Conservation (phyloP, 2,113 vertebrate genomes). For the Neogale vison region DNA sequence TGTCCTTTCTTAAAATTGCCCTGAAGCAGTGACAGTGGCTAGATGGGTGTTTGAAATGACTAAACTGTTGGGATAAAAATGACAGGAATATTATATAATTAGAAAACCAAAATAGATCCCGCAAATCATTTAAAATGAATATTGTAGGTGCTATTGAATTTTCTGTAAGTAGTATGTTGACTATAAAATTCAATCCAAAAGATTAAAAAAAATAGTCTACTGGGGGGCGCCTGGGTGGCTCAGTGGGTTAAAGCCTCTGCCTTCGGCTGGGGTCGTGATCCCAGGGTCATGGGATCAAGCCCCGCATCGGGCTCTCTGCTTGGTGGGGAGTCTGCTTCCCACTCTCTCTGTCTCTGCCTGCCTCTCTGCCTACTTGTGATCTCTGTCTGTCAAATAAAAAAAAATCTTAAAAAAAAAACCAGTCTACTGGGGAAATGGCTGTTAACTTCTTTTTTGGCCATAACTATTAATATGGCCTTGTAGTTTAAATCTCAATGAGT, state of each 20-base stretch:
- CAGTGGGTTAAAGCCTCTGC: too few species aligned
- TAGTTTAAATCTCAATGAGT: background rate
- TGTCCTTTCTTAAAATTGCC: background rate
- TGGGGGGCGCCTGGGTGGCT: too few species aligned
- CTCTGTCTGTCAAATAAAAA: too few species aligned
- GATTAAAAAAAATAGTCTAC: background rate
- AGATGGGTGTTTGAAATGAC: background rate
- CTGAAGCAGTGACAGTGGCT: background rate
- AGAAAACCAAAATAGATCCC: background rate
- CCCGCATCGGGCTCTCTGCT: too few species aligned
- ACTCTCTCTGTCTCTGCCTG: too few species aligned
- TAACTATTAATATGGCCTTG: background rate
- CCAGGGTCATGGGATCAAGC: too few species aligned
- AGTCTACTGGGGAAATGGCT: background rate
- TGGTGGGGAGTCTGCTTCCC: too few species aligned
- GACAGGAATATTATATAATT: background rate
- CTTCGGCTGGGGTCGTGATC: too few species aligned
- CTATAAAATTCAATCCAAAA: conserved; percentile 36
- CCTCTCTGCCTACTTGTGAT: too few species aligned
- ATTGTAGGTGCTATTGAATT: background rate
- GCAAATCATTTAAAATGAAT: background rate
- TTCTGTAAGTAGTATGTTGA: background rate
- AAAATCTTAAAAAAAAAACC: conserved; percentile 15
- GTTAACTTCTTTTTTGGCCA: background rate
- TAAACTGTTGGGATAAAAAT: background rate